Base-by-base conservation (phyloP, 1,140 invertebrate genomes). In the Cheumatopsyche charites region DNA sequence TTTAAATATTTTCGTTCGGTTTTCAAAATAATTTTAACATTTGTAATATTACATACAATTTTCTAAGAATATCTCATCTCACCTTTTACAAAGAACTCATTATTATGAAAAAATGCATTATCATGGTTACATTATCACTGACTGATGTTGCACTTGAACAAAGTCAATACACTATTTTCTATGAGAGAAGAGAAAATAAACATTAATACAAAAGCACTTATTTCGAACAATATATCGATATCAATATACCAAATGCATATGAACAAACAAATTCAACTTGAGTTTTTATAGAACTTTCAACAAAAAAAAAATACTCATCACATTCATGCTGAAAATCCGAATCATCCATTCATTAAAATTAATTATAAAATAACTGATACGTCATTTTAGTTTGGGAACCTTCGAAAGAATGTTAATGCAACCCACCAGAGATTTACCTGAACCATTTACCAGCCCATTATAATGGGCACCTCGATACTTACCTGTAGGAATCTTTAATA, bases 51-150 rank as follows among this genome's bases (percentile, higher is more conserved):
- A 36, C 29, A 36, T 36, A 3, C 13, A 47, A 17, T 9, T n/a
- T 49, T 49, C 42, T 26, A 23, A 41, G 65, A 67, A 67, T 13
- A 23, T 43, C 26, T 42, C 36, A 67, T 67, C 65, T 47, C n/a
- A 41, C 17, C n/a, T 66, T 66, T 66, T 49, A 68, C 47, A 68
- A 68, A 68, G 66, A 42, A 52, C 21, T 55, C 66, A 68, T 68
- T 55, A 68, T 68, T 55, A 42, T 68, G 43, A 29, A 68, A 63
- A 63, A 68, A 68, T 68, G 66, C 66, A 68, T 25, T 68, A 45
- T 68, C 66, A 68, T 25, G 45, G 23, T 41, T 58, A 21, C 23
- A 47, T 68, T 68, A 68, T 68, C 66, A 68, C 23, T 25, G 36
- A 55, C 47, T 29, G 26, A 47, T 47, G 49, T 7, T 19, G 47